These are phyloP conservation scores for Oreotragus oreotragus DNA, from an alignment of 2,113 vertebrate genomes.

Conservation along the genomic window DNA sequence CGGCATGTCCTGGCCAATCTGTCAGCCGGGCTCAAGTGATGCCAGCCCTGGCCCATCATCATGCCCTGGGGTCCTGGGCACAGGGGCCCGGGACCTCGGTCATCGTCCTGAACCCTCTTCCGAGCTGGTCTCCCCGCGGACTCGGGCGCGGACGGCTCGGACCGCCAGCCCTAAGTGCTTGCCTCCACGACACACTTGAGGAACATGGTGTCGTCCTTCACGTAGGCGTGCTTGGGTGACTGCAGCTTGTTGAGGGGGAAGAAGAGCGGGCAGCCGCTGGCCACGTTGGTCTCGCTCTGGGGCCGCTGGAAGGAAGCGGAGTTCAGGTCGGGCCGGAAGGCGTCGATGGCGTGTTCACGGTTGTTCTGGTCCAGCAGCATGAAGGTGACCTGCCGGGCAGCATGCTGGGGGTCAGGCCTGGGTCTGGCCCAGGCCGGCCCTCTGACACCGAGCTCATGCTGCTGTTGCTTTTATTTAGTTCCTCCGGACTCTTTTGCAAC, in stretches of 20 bases:
- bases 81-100: neutral
- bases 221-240: constrained; percentile 78
- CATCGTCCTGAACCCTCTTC: neutral
- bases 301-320: constrained; percentile 85
- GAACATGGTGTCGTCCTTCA: constrained; percentile 86
- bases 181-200: constrained; percentile 85
- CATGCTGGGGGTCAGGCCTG: neutral
- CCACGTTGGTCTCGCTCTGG: constrained; percentile 82
- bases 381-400: constrained; percentile 82
- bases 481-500: neutral
- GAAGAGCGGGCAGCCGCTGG: constrained; percentile 85
- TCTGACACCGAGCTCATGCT: too few relatives aligned
- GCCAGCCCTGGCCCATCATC: neutral
- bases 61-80: neutral
- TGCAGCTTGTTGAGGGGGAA: constrained; percentile 81
- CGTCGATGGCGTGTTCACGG: constrained; percentile 81
- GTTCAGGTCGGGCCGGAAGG: constrained; percentile 81
- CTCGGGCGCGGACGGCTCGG: accelerated
- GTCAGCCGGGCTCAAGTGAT: neutral
- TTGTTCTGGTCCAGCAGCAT: constrained; percentile 86
- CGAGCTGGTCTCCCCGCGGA: neutral
- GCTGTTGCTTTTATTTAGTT: neutral
- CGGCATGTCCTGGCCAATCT: neutral
- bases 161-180: neutral
- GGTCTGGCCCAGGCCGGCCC: neutral